These are phyloP conservation scores for Mythimna ferrago DNA, from an alignment of 2,888 invertebrate genomes.

Conservation along the genomic window DNA sequence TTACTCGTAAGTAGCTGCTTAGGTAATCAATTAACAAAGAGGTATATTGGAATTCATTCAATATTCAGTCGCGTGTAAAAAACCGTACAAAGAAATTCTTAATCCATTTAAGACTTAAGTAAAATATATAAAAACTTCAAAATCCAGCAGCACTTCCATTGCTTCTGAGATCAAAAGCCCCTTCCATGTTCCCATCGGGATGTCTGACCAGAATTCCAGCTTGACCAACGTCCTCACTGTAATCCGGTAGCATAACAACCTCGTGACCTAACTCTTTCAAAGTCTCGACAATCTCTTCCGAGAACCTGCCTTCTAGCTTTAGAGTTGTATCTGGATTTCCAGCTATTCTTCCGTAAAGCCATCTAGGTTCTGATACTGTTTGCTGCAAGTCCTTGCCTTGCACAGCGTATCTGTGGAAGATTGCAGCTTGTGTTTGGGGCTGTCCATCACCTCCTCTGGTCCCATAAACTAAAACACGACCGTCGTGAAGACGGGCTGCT, in stretches of 20 bases:
- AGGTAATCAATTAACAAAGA: neutral
- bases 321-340: slow-evolving; percentile 69
- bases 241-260: slow-evolving; percentile 72
- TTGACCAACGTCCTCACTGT: slow-evolving; percentile 76
- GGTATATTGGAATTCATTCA: neutral
- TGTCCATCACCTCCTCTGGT: slow-evolving; percentile 87
- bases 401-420: slow-evolving; percentile 85
- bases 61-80: slow-evolving; percentile 6
- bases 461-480: slow-evolving; percentile 83
- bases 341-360: slow-evolving; percentile 78
- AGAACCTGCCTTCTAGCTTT: slow-evolving; percentile 80
- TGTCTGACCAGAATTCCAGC: slow-evolving; percentile 84
- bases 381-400: slow-evolving; percentile 79
- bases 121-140: slow-evolving; percentile 58
- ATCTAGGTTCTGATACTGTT: slow-evolving; percentile 79
- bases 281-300: slow-evolving; percentile 74
- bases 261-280: slow-evolving; percentile 79
- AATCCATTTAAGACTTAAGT: neutral
- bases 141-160: slow-evolving; percentile 84
- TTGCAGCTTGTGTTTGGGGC: slow-evolving; percentile 84
- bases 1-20: too few relatives aligned
- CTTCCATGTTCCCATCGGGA: slow-evolving; percentile 80
- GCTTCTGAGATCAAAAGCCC: slow-evolving; percentile 83
- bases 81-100: too few relatives aligned
- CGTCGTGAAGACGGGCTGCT: slow-evolving; percentile 82